Base-by-base conservation (phyloP, 1,140 invertebrate genomes). In the Reticulitermes speratus region DNA sequence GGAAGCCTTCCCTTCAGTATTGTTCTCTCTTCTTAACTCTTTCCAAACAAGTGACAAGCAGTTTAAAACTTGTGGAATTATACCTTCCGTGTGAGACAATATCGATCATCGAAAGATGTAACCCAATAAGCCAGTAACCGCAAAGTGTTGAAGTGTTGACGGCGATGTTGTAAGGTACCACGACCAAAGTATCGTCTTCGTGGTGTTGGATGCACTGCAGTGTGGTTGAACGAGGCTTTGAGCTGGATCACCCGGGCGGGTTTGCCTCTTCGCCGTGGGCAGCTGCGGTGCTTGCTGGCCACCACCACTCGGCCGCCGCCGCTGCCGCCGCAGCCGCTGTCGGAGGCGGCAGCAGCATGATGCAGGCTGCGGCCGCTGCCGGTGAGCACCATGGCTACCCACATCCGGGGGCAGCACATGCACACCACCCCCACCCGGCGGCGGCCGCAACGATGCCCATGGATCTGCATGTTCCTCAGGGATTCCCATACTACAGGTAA, bases 401-500 rank as follows among this genome's bases (percentile, higher is more conserved):
- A 44, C 87, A 81, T 6, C 81, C 87, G 25, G 65, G 75, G 82
- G 84, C 84, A n/a, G 81, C 83, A 25, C 87, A 87, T 55, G 89
- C 89, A 48, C 88, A 86, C 83, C 86, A 85, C 44, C n/a, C 44
- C 83, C 83, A 88, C 87, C 89, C 87, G 87, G 89, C 89, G 86
- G 86, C 89, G 45, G 90, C 90, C 69, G 88, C 92, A 85, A 89
- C 91, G 44, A 95, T 96, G 94, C 95, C 95, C 59, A 96, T 96
- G 95, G 96, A 97, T 90, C 93, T 97, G 86, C 96, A 97, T 91
- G 96, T 97, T 89, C 95, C 96, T 21, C 96, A 97, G 90, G 96
- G 95, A 86, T 97, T 97, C 90, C 95, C 96, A 83, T 97, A 97
- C 91, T 97, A 97, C 91, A 95, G 96, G 96, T 97, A 90, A 93